phyloP scores from a whole-genome alignment of 2,113 vertebrate species.

The Vidua macroura region DNA sequence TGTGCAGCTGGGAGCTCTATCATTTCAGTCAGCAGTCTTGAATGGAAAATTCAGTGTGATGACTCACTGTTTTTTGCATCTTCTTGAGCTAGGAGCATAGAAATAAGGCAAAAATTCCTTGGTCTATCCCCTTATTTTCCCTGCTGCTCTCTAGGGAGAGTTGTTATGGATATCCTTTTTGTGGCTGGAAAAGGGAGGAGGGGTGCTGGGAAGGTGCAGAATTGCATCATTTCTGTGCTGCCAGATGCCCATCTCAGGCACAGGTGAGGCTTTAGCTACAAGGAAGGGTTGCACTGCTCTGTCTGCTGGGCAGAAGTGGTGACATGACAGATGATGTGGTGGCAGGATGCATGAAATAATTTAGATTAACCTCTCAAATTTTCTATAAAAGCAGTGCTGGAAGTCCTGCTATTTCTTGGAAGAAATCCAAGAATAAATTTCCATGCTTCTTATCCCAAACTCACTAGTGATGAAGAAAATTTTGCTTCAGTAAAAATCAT shows the following conservation, averaged over 20 bases:
- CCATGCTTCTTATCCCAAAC: neutral
- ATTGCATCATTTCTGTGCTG: fast-evolving
- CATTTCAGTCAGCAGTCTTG: neutral
- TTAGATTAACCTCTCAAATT: neutral
- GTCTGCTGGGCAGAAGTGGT: neutral
- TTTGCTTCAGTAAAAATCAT: constrained; percentile 22
- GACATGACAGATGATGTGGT: neutral
- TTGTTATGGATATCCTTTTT: neutral
- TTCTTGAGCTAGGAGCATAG: neutral
- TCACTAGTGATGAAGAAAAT: neutral
- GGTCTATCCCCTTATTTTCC: neutral
- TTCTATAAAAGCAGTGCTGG: neutral
- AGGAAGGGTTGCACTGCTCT: neutral
- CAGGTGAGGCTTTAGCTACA: neutral
- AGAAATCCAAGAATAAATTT: constrained; percentile 34
- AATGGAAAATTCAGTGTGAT: neutral
- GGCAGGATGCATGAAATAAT: neutral
- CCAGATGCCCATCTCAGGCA: neutral
- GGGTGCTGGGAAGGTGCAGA: neutral
- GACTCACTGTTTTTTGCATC: neutral
- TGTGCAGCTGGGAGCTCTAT: neutral
- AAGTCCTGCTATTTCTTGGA: constrained; percentile 31
- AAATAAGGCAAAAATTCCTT: neutral
- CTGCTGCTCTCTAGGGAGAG: neutral
- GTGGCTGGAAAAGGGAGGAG: neutral